A percentile compares a stretch with the other conserved stretches of the same genome.
Conservation (phyloP, 2,113 vertebrate genomes). For the Puffinus mauretanicus region DNA sequence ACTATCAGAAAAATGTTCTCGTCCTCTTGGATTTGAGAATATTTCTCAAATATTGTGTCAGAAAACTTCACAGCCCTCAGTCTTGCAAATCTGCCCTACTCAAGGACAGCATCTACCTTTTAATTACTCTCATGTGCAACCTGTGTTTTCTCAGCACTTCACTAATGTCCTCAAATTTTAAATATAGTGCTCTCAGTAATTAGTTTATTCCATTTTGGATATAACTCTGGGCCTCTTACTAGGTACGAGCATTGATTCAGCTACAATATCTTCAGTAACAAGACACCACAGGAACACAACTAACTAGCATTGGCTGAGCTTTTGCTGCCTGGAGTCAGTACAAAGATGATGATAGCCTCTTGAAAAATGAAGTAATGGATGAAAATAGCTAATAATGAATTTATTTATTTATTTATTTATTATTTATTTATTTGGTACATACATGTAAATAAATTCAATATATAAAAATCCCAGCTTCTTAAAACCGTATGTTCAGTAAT, state of each 20-base stretch:
- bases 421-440: neutral
- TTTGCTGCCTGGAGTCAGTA: neutral
- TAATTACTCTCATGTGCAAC: neutral
- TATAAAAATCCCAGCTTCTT: neutral
- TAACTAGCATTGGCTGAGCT: fast-evolving
- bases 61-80: neutral
- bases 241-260: neutral
- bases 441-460: neutral
- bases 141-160: neutral
- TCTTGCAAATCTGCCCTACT: neutral
- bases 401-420: neutral
- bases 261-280: neutral
- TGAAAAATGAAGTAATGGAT: neutral
- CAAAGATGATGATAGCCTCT: neutral
- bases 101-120: neutral
- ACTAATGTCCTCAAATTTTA: neutral
- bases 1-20: neutral
- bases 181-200: neutral
- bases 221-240: neutral
- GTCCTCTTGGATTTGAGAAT: neutral
- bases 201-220: neutral
- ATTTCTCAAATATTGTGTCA: neutral
- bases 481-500: neutral
- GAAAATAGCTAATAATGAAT: neutral
- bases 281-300: neutral